Conservation (phyloP, 2,888 invertebrate genomes). For the Octodonta nipae region DNA sequence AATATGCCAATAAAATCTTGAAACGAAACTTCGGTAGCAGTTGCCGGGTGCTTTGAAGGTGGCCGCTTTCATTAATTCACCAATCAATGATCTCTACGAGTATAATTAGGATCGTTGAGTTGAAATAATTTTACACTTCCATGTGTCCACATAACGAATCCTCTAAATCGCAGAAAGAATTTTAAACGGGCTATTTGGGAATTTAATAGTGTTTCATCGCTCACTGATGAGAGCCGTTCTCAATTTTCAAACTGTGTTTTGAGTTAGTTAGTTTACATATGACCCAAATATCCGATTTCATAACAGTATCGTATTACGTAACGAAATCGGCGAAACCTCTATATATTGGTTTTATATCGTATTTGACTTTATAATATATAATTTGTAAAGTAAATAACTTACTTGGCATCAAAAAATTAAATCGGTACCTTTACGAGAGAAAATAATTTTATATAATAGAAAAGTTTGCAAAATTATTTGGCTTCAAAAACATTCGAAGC, state of each 20-base stretch:
- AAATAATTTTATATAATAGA: no score
- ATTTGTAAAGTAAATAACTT: no score
- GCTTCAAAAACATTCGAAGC: no score
- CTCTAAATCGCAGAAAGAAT: constrained; percentile 14
- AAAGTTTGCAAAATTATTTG: no score
- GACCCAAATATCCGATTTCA: background rate
- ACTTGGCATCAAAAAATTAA: no score
- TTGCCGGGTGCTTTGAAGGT: constrained; percentile 23
- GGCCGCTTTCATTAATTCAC: constrained; percentile 24
- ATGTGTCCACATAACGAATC: constrained; percentile 23
- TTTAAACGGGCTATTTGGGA: constrained; percentile 16
- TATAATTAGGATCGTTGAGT: constrained; percentile 23
- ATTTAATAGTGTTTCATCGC: constrained; percentile 15
- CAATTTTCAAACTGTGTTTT: no score
- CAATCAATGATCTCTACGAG: constrained; percentile 21
- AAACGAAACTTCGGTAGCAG: constrained; percentile 25
- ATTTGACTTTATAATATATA: no score
- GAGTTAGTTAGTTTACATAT: constrained; percentile 4
- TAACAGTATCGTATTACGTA: background rate
- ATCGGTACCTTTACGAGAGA: no score
- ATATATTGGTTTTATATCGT: no score
- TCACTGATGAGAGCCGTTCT: no score
- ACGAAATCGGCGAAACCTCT: no score
- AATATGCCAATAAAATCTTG: constrained; percentile 27
- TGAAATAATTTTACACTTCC: constrained; percentile 25